phyloP scores from a whole-genome alignment of 2,113 vertebrate species.

The Tringa solitaria region DNA sequence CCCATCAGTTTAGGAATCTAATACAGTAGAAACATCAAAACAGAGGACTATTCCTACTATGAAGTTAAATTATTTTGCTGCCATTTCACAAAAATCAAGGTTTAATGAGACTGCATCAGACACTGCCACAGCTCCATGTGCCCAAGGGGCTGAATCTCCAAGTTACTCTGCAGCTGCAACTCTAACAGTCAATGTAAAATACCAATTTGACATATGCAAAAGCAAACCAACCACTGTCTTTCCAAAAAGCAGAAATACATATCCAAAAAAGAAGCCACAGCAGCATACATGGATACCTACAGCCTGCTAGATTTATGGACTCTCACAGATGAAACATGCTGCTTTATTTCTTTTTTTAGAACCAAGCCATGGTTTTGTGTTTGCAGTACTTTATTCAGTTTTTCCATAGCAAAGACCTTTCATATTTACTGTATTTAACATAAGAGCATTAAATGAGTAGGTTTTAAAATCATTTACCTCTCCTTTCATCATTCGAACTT shows the following conservation, averaged over 20 bases:
- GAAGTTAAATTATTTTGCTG: background rate
- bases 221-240: background rate
- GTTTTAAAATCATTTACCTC: slow-evolving; percentile 70
- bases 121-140: background rate
- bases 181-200: background rate
- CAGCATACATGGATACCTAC: background rate
- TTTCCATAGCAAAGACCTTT: background rate
- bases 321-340: background rate
- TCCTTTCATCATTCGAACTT: slow-evolving; percentile 88
- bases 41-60: background rate
- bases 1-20: background rate
- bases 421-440: background rate
- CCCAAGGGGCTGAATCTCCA: background rate
- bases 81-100: background rate
- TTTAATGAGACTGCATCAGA: background rate
- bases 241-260: background rate
- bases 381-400: background rate
- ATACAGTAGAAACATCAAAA: background rate
- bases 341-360: background rate
- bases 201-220: background rate
- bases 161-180: background rate
- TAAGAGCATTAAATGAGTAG: background rate
- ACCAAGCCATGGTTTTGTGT: background rate
- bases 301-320: background rate
- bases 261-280: background rate